These are phyloP conservation scores for Scarus forsteni DNA, from an alignment of 2,797 vertebrate species.

Conservation along the genomic window DNA sequence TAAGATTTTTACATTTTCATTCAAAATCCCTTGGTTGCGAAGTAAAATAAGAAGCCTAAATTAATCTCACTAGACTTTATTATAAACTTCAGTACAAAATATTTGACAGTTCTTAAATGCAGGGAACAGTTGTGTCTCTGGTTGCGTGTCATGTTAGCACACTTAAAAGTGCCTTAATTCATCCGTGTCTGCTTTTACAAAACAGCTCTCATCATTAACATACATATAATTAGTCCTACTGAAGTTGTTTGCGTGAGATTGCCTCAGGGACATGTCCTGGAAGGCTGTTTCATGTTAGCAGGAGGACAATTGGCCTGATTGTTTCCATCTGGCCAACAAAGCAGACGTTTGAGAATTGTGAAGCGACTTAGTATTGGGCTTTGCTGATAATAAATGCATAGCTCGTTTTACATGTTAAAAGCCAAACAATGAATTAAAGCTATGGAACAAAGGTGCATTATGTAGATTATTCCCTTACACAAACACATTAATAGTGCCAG, in stretches of 20 bases:
- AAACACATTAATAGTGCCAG: conserved; percentile 17
- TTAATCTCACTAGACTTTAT: too few relatives aligned
- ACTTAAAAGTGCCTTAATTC: conserved; percentile 59
- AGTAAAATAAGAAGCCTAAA: too few relatives aligned
- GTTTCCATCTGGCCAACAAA: conserved; percentile 85
- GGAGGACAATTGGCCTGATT: conserved; percentile 81
- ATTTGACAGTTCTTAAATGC: not conserved
- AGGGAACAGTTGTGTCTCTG: not conserved
- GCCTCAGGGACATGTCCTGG: conserved; percentile 79
- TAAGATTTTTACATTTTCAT: too few relatives aligned
- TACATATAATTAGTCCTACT: conserved; percentile 84
- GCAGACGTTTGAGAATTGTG: conserved; percentile 49
- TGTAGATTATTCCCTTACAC: conserved; percentile 23
- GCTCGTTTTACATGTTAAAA: conserved; percentile 4
- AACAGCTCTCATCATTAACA: conserved; percentile 67
- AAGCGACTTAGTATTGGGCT: conserved; percentile 41
- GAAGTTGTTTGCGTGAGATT: conserved; percentile 78
- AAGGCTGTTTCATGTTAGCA: conserved; percentile 82
- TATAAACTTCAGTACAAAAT: too few relatives aligned
- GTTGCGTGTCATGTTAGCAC: conserved; percentile 46
- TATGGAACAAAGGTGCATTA: conserved; percentile 22
- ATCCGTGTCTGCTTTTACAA: conserved; percentile 44
- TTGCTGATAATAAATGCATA: conserved; percentile 22
- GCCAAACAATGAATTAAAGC: conserved; percentile 21
- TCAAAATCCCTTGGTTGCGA: too few relatives aligned